Base-by-base conservation (phyloP, 2,888 invertebrate genomes). In the Andrena bucephala region DNA sequence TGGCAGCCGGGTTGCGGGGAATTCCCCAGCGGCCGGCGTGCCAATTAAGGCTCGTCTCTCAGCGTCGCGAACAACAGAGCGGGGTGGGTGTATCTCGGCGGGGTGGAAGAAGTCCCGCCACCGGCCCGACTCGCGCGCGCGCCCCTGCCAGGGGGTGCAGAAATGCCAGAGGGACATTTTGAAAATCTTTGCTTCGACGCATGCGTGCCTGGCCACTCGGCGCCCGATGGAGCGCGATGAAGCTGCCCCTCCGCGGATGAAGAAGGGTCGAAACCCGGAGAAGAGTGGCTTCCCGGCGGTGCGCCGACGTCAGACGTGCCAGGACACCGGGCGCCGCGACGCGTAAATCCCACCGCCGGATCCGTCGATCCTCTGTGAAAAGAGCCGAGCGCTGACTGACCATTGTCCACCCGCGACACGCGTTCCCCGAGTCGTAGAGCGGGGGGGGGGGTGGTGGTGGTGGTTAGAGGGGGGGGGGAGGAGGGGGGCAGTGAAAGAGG, bases 121-220 rank as follows among this genome's bases (percentile, higher is more conserved):
- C 1, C 1, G n/a, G n/a, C 50, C 57, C 20, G 63, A 20, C 57
- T 33, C 0, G 10, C 13, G 16, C n/a, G 16, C n/a, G 74, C 66
- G 48, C 16, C 42, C 42, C 16, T 16, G 54, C 16, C 27, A 54
- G 54, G 54, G 42, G 74, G 50, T 29, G 77, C 36, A 50, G 82
- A 85, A 87, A 82, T 84, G 85, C 82, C 88, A 71, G 85, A 88
- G 82, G 87, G 85, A 82, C 89, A 87, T 89, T 91, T 91, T 88
- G 91, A 91, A 92, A 92, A 93, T 92, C 93, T 92, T 91, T 91
- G 92, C 78, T 87, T 89, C 87, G 84, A 89, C 92, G 92, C 91
- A 91, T 92, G 93, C 93, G 93, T 90, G 72, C 73, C 68, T 60
- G 65, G 57, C 76, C 70, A 77, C 81, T 83, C 81, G 77, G 83